A percentile compares a stretch with the other conserved stretches of the same genome.
Conservation (phyloP, 2,113 vertebrate species). For the Gymnarchus niloticus region DNA sequence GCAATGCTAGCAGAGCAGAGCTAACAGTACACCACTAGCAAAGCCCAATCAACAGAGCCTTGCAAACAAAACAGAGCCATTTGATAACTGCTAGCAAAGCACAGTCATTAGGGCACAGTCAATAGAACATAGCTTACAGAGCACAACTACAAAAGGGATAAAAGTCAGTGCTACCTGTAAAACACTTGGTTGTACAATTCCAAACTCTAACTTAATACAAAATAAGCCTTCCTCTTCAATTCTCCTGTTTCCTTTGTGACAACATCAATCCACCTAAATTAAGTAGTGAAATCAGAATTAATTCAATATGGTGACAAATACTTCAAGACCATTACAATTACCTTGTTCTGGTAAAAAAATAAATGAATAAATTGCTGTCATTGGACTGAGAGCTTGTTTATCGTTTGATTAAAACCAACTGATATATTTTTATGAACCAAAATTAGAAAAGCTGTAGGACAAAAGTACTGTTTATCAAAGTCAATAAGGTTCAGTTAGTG, state of each 20-base stretch:
- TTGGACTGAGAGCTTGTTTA: background rate
- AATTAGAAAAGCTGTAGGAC: background rate
- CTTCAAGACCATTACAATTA: background rate
- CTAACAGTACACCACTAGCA: background rate
- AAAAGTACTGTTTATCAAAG: background rate
- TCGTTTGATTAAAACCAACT: background rate
- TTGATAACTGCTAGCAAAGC: too few relatives aligned
- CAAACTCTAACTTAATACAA: background rate
- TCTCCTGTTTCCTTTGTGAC: background rate
- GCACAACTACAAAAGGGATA: too few relatives aligned
- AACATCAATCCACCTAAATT: background rate
- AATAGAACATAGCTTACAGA: too few relatives aligned
- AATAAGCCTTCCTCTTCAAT: background rate
- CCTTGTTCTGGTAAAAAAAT: background rate
- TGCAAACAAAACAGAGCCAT: too few relatives aligned
- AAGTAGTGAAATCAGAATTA: background rate
- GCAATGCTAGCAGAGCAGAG: background rate
- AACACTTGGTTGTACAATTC: too few relatives aligned
- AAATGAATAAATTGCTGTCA: background rate
- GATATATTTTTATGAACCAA: background rate
- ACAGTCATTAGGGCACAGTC: too few relatives aligned
- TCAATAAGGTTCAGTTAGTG: background rate
- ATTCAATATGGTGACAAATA: background rate
- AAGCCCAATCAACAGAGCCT: background rate
- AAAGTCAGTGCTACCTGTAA: too few relatives aligned